Base-by-base conservation (phyloP, 2,888 invertebrate genomes). In the Cyclophora albipunctata region DNA sequence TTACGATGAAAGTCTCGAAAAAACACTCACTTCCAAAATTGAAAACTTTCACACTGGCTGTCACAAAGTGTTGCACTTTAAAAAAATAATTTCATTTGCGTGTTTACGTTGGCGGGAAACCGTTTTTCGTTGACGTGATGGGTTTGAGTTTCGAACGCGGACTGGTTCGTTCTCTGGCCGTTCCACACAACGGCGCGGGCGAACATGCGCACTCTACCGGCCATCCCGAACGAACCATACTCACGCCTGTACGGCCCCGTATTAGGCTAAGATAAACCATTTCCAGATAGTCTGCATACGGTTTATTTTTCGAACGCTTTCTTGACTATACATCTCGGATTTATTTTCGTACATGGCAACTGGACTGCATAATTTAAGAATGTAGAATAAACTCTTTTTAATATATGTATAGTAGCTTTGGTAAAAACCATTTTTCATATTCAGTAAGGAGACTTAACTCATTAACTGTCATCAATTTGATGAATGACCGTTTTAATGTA, bases 131-230 rank as follows among this genome's bases (percentile, higher is more conserved):
- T 59, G 63, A 66, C 73, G 69, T 68, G 67, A 54, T 69, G 62
- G 71, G 72, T 63, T 65, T 67, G 76, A 68, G 62, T 64, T 67
- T 65, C 67, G 65, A 71, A 64, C 66, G 70, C 71, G 64, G 69
- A 84, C 86, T 85, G 81, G 67, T 73, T 66, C 60, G 58, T 58
- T 53, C 66, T 71, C 63, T 47, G 58, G 67, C 63, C 59, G 66
- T 67, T 67, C 65, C 60, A 70, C 50, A 66, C 67, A 65, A 70
- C 73, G 70, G 75, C 77, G 78, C 69, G 67, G 57, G 58, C 65
- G 82, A 64, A 72, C 85, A 86, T 85, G 86, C 85, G 85, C 85
- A 83, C 77, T 82, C 53, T 69, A 69, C 66, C 65, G 67, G 73
- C 74, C 69, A 71, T 73, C 73, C 66, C 73, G 73, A 73, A 75